Evolutionary conservation across 1,140 invertebrate species (phyloP).

Genomic region (Drosophila miranda): DNA sequence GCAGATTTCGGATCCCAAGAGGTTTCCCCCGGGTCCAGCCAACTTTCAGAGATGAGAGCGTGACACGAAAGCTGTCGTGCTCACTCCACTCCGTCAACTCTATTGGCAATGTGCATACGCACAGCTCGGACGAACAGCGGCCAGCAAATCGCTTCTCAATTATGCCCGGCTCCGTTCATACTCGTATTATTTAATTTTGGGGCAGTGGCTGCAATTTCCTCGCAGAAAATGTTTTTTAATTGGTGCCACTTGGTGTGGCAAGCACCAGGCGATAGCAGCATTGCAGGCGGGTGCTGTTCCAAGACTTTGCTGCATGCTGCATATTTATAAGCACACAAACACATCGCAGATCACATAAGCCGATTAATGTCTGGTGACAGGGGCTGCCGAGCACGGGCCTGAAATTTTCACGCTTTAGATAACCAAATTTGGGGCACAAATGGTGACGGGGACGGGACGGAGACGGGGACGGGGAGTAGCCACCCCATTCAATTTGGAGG

Average conservation of each 20-base stretch:
- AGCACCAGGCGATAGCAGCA: slow-evolving; percentile 46
- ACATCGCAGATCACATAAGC: slow-evolving; percentile 47
- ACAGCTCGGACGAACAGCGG: slow-evolving; percentile 9
- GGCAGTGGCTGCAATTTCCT: slow-evolving; percentile 61
- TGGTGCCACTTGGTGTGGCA: slow-evolving; percentile 46
- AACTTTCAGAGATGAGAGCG: slow-evolving; percentile 10
- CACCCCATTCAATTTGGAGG: slow-evolving; percentile 22
- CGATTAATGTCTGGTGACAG: slow-evolving; percentile 19
- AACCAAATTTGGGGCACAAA: slow-evolving; percentile 11
- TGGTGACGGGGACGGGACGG: slow-evolving; percentile 7
- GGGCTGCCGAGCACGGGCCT: slow-evolving; percentile 4
- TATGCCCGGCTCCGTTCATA: slow-evolving; percentile 26
- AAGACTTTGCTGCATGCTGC: slow-evolving; percentile 47
- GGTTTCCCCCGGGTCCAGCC: slow-evolving; percentile 5
- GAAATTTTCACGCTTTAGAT: slow-evolving; percentile 41
- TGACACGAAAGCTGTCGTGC: slow-evolving; percentile 27
- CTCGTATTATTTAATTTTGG: slow-evolving; percentile 64
- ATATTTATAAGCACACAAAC: slow-evolving; percentile 55
- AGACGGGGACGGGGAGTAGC: background rate
- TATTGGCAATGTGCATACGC: slow-evolving; percentile 33
- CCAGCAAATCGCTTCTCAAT: slow-evolving; percentile 48
- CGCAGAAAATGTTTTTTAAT: slow-evolving; percentile 74
- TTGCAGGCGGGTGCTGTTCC: slow-evolving; percentile 50
- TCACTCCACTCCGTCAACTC: slow-evolving; percentile 17
- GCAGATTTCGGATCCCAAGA: slow-evolving; percentile 35